Evolutionary conservation across 2,113 vertebrate species (phyloP), one percentile per base, ranked within the genome.

Genomic region (Formicarius rufipectus): DNA sequence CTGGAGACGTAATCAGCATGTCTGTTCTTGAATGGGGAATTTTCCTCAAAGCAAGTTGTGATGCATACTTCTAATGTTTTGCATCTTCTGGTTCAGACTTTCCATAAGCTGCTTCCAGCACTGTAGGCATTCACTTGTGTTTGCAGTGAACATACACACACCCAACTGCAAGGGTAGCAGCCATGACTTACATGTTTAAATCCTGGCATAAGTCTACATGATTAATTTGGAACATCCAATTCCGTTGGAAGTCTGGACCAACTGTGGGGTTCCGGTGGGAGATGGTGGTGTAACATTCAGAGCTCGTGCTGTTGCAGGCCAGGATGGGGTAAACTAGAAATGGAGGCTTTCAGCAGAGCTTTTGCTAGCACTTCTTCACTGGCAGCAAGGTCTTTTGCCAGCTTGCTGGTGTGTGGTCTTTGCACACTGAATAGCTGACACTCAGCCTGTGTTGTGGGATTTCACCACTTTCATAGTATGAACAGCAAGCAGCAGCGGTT

Each of bases 21-120:
- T 82, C 95, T 92, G 62, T 89, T 96, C 95, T 95, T 96, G 96
- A 96, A 91, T 21, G 58, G 91, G 95, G 93, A 96, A 96, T 97
- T 97, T 97, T 89, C 86, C 90, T 80, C 80, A 78, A 76, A 95
- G 95, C 93, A 45, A 92, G 49, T 56, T 78, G 80, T 45, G 66
- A 73, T 92, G 76, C 4, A 6, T 33, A 37, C 44, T 81, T 7
- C 56, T 76, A 35, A 69, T 79, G 69, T 87, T 87, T 75, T 93
- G 80, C 72, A 90, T 92, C 80, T 72, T 81, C 31, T 0, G 1
- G 40, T 90, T 95, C 93, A 96, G 69, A 92, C 31, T 96, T 96
- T 94, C 95, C 90, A 49, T 40, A 52, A 67, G 44, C 60, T 92
- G 72, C 64, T 95, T 93, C 92, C 86, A 94, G 90, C 53, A 35